Base-by-base conservation (phyloP, 2,888 invertebrate genomes). In the Ectobius pallidus region DNA sequence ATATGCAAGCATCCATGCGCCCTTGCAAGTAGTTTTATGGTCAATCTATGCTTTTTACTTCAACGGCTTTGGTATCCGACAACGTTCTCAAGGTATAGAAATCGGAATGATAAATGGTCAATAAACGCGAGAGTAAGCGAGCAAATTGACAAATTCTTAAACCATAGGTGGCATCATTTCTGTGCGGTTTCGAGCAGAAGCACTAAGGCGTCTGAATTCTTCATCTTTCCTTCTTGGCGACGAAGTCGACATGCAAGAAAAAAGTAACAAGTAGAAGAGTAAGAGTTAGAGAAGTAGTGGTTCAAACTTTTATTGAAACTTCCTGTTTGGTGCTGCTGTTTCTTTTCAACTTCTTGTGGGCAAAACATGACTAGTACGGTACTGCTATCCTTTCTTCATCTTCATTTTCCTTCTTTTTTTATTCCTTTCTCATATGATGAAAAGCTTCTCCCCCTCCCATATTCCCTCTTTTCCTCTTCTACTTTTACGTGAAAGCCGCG, bases 171-270 rank as follows among this genome's bases (percentile, higher is more conserved):
- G 0, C 52, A 25, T 22, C 52, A 52, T 52, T 25, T 52, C 25
- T n/a, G 7, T 7, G 34, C 34, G 34, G 34, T 34, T 34, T 34
- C 34, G 34, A 6, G n/a, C n/a, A n/a, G n/a, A n/a, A n/a, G n/a
- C n/a, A n/a, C n/a, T n/a, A n/a, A 30, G 58, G 58, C 58, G 58
- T 30, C 58, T 58, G 58, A 58, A 58, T 58, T 58, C 58, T 58
- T 55, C 2, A 1, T 22, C 55, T 55, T 34, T 2, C 49, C 22
- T 52, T 52, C 18, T 30, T 58, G 58, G 30, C 32, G 30, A 30
- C 30, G 27, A n/a, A n/a, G n/a, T n/a, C n/a, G n/a, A n/a, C n/a
- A n/a, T n/a, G n/a, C n/a, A n/a, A 2, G n/a, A 46, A 46, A 46
- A 46, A 46, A 46, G n/a, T 14, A 46, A 6, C 6, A 39, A 39